Conservation (phyloP, 2,888 invertebrate genomes). For the Callosobruchus maculatus region DNA sequence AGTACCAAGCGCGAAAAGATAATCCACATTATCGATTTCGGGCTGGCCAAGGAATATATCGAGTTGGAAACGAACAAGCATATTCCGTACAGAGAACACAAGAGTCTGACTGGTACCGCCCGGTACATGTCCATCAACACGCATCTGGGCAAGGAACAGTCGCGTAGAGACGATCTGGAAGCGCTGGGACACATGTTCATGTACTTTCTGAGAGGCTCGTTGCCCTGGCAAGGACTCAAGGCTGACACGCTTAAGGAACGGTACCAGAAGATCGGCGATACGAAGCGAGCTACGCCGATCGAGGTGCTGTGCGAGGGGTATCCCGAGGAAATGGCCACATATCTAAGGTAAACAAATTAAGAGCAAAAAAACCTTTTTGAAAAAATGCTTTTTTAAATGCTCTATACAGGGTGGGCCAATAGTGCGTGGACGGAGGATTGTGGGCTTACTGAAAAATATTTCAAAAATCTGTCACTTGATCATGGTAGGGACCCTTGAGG, state of each 20-base stretch:
- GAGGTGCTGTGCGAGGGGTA: constrained; percentile 86
- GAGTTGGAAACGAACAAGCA: constrained; percentile 99
- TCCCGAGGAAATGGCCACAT: constrained; percentile 96
- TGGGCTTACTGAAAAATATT: no score
- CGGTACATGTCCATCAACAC: constrained; percentile 99
- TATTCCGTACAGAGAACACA: constrained; percentile 99
- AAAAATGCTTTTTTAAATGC: no score
- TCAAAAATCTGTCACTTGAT: no score
- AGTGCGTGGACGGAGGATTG: no score
- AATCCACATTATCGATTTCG: constrained; percentile 99
- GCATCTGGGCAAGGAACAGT: constrained; percentile 99
- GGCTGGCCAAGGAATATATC: constrained; percentile 99
- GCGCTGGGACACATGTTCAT: constrained; percentile 99
- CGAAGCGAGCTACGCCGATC: constrained; percentile 97
- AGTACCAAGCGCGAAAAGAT: constrained; percentile 97
- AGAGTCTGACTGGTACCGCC: constrained; percentile 94
- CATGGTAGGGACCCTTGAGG: no score
- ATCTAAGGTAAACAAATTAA: constrained; percentile 65
- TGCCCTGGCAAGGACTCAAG: constrained; percentile 99
- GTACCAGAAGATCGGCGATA: constrained; percentile 99
- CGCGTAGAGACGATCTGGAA: constrained; percentile 97
- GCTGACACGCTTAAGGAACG: constrained; percentile 98
- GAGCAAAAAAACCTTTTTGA: no score
- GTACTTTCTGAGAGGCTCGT: constrained; percentile 99
- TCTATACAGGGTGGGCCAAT: no score